Percentiles rank a stretch among this genome's conserved stretches.
These are phyloP conservation scores for Drosophila leonis DNA, from an alignment of 2,888 invertebrate species.

Conservation along the genomic window DNA sequence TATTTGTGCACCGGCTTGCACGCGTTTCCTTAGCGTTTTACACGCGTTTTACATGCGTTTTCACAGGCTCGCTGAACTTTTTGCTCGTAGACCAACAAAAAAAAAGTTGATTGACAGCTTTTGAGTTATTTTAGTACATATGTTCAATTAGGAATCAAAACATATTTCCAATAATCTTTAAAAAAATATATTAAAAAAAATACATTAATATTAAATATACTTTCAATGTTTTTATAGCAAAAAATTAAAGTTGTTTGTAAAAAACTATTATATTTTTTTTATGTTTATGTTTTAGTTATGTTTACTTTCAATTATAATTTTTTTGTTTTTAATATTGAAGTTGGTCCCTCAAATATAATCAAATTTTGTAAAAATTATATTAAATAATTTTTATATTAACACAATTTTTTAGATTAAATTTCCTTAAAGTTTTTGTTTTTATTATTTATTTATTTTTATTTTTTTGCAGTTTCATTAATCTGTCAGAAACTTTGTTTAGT, in stretches of 20 bases:
- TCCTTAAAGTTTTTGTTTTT: not conserved
- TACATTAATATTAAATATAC: not conserved
- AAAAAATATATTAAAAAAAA: not conserved
- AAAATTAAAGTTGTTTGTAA: too few species aligned
- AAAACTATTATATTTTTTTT: too few species aligned
- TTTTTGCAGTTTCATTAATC: not conserved
- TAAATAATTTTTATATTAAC: too few species aligned
- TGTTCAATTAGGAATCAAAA: not conserved
- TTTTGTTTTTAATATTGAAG: too few species aligned
- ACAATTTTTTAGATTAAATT: too few species aligned
- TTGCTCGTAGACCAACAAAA: not conserved
- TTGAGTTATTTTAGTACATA: not conserved
- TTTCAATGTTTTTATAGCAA: too few species aligned
- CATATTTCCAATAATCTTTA: not conserved
- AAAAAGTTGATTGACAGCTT: not conserved
- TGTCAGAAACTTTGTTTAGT: not conserved
- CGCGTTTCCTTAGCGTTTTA: constrained; percentile 23
- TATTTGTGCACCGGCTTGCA: constrained; percentile 19
- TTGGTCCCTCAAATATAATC: too few species aligned
- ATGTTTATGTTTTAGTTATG: too few species aligned
- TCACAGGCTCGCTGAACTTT: not conserved
- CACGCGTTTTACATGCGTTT: constrained; percentile 32
- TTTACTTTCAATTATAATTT: too few species aligned
- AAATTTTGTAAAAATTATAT: too few species aligned
- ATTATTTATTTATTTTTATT: not conserved